Evolutionary conservation across 2,888 invertebrate genomes (phyloP), one percentile per base, ranked within the genome.

Genomic region (Oscheius sp.): DNA sequence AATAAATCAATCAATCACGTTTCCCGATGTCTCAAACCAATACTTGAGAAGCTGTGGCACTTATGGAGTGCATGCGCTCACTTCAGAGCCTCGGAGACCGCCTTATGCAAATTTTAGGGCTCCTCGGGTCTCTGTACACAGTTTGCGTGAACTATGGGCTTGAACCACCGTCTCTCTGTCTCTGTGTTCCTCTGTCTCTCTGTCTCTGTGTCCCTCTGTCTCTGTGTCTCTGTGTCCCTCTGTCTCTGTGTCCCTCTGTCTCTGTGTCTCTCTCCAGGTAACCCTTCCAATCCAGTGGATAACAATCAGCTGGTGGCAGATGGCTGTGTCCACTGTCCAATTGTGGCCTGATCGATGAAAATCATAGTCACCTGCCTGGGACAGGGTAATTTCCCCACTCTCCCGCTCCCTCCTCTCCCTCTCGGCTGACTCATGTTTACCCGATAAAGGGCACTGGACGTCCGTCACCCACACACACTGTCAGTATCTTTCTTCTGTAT

Each of bases 361-460:
- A 37, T 65, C 65, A 65, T 33, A 47, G 51, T 13, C 48, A 48
- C 29, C 65, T 42, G 47, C 50, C 65, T 50, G 65, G 29, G 29
- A 29, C 21, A 29, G 50, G 48, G 65, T 65, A 50, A 50, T 65
- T 50, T 65, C 50, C 50, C 33, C 48, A 11, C 33, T 32, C 33
- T 29, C 35, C 57, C 57, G 9, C 57, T 13, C 5, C 58, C 37
- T 60, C 60, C 13, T 37, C 37, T 37, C 29, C 37, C 32, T 11
- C 33, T 29, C 29, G 53, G 35, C 37, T 68, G 68, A 68, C 55
- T 68, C 68, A 68, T 68, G 68, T 68, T 68, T 68, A 68, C 68
- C 68, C 55, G 55, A 68, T 50, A 65, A 65, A 65, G 65, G 48
- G 33, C 68, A 32, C 42, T 42, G 42, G 42, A 42, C 42, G 42